Base-by-base conservation (phyloP, 2,797 vertebrate genomes). In the Chrysocyon brachyurus region DNA sequence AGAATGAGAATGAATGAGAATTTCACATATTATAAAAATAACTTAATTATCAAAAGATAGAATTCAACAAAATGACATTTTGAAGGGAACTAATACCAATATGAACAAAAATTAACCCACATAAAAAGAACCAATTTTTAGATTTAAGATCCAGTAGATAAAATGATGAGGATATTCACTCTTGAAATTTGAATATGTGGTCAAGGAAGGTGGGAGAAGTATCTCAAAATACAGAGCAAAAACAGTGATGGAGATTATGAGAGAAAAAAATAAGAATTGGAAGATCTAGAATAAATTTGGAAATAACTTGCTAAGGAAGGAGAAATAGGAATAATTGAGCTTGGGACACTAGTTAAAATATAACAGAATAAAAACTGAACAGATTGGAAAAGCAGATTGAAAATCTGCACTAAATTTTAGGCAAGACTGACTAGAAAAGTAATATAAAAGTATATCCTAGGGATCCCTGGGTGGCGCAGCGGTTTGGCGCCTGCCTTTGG, bases 31-130 rank as follows among this genome's bases (percentile, higher is more conserved):
- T 70, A 77, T 56, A 22, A 70, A 36, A 84, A 84, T 78, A 84
- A 82, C 19, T 6, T 70, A 31, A 17, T 75, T 75, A 17, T 49
- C 73, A 72, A 78, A 12, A 56, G 9, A 17, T 87, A 6, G 3
- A 84, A 89, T 85, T 88, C 24, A 88, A 26, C n/a, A 46, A 88
- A 88, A 49, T 70, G 52, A 72, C 46, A 83, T 70, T 89, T 12
- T 63, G 56, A 40, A 54, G 15, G 5, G 33, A 92, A 52, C 52
- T 84, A 84, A 68, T 68, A 87, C 33, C 9, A 57, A 68, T 9
- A 57, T 33, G 11, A 91, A 54, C 36, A 54, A 70, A 91, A 66
- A 36, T 68, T 24, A 77, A 93, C 46, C 0, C 5, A 54, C 22
- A 49, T 70, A 57, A 46, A 49, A 14, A 68, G 54, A 63, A 63